Evolutionary conservation across 2,113 vertebrate species (phyloP), one percentile per base, ranked within the genome.

Genomic region (Saguinus midas): DNA sequence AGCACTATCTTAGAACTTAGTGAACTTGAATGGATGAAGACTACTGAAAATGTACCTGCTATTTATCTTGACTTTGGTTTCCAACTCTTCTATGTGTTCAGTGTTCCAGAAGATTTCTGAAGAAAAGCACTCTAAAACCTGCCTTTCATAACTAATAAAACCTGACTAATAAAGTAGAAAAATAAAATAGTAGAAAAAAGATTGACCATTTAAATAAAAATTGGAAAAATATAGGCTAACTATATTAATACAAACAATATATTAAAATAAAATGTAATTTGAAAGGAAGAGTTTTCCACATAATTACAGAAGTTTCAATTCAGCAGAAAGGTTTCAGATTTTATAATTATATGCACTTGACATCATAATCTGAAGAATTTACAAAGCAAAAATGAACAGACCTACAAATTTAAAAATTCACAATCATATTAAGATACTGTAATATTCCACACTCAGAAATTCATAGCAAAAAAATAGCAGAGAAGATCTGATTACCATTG

Each of bases 41-140:
- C 18, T 40, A 58, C 10, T 76, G 57, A 68, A 40, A 12, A 81
- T 8, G 0, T 52, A 11, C 55, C 73, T n/a, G 7, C 43, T 91
- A 20, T 61, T 96, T 95, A 64, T 86, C 25, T 97, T 80, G 29
- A 92, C 93, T 91, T 48, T 86, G 68, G 93, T 52, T 90, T n/a
- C 70, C 55, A 91, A 75, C 57, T 32, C 27, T 93, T 90, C 50
- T 64, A n/a, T 57, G 70, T 29, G 43, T 94, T 85, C n/a, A 23
- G 4, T 78, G 3, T 64, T 29, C 72, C 50, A 29, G 12, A 76
- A 32, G 16, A 29, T 75, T 90, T 94, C 40, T 72, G 40, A 48
- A 89, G 29, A 37, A 1, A 52, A 40, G 20, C 27, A 95, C 18
- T 87, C 66, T 61, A 95, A 97, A 92, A 97, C 35, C 18, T 66